Conservation (phyloP, 2,797 vertebrate genomes). For the Pseudomugil gertrudae region DNA sequence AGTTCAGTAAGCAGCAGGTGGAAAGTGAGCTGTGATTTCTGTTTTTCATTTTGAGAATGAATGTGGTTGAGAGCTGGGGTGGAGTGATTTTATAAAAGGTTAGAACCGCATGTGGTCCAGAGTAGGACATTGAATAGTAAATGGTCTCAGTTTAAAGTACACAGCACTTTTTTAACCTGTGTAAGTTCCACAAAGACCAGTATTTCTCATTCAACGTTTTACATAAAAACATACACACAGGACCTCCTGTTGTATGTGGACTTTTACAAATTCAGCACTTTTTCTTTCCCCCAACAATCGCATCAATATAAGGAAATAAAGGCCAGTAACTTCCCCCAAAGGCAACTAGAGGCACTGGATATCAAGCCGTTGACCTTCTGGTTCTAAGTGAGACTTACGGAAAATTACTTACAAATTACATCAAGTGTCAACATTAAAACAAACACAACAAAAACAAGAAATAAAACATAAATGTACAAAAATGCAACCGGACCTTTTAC, state of each 20-base stretch:
- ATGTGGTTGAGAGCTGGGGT: slow-evolving; percentile 12
- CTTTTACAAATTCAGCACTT: neutral
- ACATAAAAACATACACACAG: neutral
- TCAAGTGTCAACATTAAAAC: no score
- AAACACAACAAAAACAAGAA: no score
- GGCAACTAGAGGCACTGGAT: neutral
- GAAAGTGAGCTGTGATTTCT: slow-evolving; percentile 30
- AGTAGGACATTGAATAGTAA: neutral
- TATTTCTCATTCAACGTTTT: neutral
- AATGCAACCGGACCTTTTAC: no score
- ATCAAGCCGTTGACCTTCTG: neutral
- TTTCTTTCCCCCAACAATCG: neutral
- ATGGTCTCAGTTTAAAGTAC: neutral
- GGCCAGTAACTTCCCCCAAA: neutral
- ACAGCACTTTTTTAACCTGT: neutral
- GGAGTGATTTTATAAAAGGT: neutral
- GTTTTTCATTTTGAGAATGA: slow-evolving; percentile 24
- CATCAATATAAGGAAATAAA: neutral
- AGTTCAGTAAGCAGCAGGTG: slow-evolving; percentile 21
- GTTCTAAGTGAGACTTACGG: neutral
- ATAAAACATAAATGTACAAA: no score
- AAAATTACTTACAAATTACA: no score
- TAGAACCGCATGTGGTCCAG: neutral
- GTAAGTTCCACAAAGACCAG: no score
- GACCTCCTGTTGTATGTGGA: neutral